Conservation (phyloP, 2,113 vertebrate species). For the Tupaia chinensis region DNA sequence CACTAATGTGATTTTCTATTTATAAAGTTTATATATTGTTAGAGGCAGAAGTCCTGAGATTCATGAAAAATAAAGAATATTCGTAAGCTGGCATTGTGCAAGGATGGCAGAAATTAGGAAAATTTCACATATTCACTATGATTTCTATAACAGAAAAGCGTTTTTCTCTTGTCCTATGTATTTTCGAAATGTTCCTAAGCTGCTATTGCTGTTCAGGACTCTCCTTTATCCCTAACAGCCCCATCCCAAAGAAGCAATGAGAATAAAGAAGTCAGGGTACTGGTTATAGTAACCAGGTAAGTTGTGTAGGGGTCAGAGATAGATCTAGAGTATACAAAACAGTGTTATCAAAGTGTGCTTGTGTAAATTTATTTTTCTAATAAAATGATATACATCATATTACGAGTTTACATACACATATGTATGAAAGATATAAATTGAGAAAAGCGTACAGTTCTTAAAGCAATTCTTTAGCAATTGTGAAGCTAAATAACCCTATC, state of each 20-base stretch:
- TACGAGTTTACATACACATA: not conserved
- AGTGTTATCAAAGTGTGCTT: not conserved
- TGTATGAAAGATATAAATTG: not conserved
- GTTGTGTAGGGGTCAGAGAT: not conserved
- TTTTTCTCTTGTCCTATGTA: not conserved
- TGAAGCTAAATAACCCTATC: not conserved
- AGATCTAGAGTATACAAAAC: not conserved
- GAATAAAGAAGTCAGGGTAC: not conserved
- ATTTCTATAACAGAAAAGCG: not conserved
- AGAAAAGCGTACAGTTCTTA: not conserved
- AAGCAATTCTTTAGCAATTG: not conserved
- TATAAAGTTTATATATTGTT: not conserved
- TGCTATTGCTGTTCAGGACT: not conserved
- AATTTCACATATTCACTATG: not conserved
- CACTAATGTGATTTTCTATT: not conserved
- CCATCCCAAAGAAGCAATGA: not conserved
- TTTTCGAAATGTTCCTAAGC: not conserved
- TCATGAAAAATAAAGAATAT: not conserved
- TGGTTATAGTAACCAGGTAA: not conserved
- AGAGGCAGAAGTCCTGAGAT: not conserved
- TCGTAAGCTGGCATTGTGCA: not conserved
- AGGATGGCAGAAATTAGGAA: not conserved
- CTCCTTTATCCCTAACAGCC: not conserved
- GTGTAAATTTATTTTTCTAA: not conserved
- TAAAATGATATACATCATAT: not conserved